Evolutionary conservation across 2,888 invertebrate species (phyloP), one percentile per base, ranked within the genome.

Genomic region (Heliconius ethilla): DNA sequence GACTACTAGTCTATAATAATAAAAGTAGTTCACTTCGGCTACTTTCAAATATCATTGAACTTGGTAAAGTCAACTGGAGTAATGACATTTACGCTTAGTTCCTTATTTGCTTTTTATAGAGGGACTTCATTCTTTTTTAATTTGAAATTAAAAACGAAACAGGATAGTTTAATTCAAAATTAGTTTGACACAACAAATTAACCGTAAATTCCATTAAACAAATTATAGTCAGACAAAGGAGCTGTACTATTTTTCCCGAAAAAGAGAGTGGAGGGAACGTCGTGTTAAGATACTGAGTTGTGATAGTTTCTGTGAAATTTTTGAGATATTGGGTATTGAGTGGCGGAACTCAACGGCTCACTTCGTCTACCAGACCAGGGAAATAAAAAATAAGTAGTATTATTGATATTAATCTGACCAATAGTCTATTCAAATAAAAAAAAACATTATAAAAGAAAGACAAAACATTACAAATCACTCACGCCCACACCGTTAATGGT

Each of bases 31-130:
- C 40, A 45, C 25, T 69, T 25, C 2, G 15, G 25, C 25, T 15
- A 69, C 69, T 69, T 69, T 69, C 40, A 69, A 69, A 69, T 69
- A 45, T 69, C 69, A 69, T 69, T 69, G 69, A 69, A 69, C 69
- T 69, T 69, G 69, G 10, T 69, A 15, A 40, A 67, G 69, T 69
- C 69, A 40, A 69, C 15, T 27, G 25, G n/a, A 25, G 25, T 25
- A 69, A 69, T 69, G 69, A 27, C 69, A 69, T 69, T 69, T 45
- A 69, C 40, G 6, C 25, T 69, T 40, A 40, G 69, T 69, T 69
- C 27, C 27, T 27, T 27, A 27, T 27, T 27, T 27, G 27, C 15
- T 69, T 27, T 45, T 27, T 27, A 69, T 69, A 27, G 18, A 22
- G 51, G 51, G 22, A 51, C 7, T 51, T 9, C 22, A 22, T 51